Percentiles rank a stretch among this genome's conserved stretches.
Conservation (phyloP, 2,113 vertebrate genomes). For the Bubo scandiacus region DNA sequence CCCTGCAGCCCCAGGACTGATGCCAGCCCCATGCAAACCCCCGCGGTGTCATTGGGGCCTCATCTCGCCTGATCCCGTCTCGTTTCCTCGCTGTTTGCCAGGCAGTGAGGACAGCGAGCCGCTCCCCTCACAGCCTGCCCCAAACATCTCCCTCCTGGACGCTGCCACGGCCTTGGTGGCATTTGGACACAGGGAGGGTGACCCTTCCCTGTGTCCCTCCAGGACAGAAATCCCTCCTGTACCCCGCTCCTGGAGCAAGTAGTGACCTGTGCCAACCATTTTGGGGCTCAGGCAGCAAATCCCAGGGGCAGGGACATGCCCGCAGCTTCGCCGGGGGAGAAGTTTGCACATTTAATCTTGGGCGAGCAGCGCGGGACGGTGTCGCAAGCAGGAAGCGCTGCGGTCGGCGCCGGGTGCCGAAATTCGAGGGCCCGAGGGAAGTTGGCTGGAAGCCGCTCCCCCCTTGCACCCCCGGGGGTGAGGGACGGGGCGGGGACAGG, state of each 20-base stretch:
- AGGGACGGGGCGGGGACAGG: not conserved
- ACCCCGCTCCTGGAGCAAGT: not conserved
- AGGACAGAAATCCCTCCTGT: not conserved
- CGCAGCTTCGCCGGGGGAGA: not conserved
- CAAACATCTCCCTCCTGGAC: not conserved
- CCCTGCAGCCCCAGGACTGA: not conserved
- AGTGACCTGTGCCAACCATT: fast-evolving
- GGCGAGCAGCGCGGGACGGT: not conserved
- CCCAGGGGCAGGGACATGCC: not conserved
- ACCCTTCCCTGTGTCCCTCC: not conserved
- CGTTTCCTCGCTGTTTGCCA: not conserved
- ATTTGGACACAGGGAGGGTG: not conserved
- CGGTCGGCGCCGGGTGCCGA: not conserved
- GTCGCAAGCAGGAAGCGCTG: conserved; percentile 65
- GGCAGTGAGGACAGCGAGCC: fast-evolving
- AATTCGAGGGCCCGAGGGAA: not conserved
- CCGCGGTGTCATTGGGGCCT: fast-evolving
- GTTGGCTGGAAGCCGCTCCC: not conserved
- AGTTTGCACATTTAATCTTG: not conserved
- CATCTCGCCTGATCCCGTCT: not conserved
- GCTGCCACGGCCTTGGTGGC: not conserved
- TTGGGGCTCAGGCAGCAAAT: not conserved
- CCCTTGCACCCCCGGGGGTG: not conserved
- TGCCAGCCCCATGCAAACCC: not conserved
- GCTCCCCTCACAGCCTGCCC: not conserved